phyloP scores from a whole-genome alignment of 1,140 invertebrate species.

The honey bee (Apis mellifera) region Amel_HAv3.1 CM009941.2:14442501-14443000 shows the following conservation, averaged over 20 bases:
- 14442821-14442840: constrained; percentile 25
- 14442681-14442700: neutral
- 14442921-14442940: constrained; percentile 22
- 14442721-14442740: neutral
- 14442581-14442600: constrained; percentile 63
- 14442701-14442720: neutral
- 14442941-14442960: constrained; percentile 2
- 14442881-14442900: neutral
- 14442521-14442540: constrained; percentile 57
- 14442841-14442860: neutral
- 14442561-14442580: constrained; percentile 65
- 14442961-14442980: neutral
- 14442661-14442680: neutral
- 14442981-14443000: neutral
- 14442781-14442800: neutral
- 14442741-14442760: no score
- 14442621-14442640: constrained; percentile 32
- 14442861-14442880: no score
- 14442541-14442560: constrained; percentile 59
- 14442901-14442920: no score
- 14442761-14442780: neutral
- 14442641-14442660: constrained; percentile 11
- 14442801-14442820: constrained; percentile 5
- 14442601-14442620: constrained; percentile 38
- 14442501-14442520: constrained; percentile 62